phyloP scores from a whole-genome alignment of 2,113 vertebrate genomes.

The Oreotrochilus melanogaster region DNA sequence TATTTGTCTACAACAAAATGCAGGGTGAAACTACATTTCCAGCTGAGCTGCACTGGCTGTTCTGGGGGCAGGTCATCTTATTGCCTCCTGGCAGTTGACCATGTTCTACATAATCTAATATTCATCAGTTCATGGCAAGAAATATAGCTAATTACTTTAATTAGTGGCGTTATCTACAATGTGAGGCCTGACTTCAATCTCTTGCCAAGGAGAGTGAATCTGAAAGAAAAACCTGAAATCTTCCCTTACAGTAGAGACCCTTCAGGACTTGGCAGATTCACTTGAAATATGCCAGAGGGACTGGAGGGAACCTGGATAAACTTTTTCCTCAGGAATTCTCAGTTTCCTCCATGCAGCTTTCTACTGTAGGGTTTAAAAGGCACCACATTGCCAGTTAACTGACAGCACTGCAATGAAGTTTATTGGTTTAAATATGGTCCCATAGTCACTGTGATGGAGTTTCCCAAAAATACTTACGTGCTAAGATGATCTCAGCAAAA shows the following conservation, averaged over 20 bases:
- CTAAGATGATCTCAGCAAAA: not conserved
- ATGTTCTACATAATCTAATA: not conserved
- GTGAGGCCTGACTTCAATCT: not conserved
- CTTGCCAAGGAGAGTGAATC: not conserved
- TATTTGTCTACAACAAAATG: not conserved
- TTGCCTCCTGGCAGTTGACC: not conserved
- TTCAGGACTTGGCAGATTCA: not conserved
- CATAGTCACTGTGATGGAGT: not conserved
- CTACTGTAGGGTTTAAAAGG: rapidly evolving
- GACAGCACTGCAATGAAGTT: rapidly evolving
- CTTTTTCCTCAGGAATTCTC: not conserved
- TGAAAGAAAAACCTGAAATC: not conserved
- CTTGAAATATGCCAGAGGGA: not conserved
- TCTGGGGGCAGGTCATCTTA: not conserved
- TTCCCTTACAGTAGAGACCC: not conserved
- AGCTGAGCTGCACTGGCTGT: not conserved
- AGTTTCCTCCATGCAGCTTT: not conserved
- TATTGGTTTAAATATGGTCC: not conserved
- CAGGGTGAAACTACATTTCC: not conserved
- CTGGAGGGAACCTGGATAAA: not conserved
- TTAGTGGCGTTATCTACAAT: not conserved
- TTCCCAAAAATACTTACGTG: not conserved
- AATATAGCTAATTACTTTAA: not conserved
- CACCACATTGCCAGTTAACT: rapidly evolving
- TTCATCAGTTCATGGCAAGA: not conserved